phyloP scores from a whole-genome alignment of 2,113 vertebrate genomes.

The Coturnix japonica region DNA sequence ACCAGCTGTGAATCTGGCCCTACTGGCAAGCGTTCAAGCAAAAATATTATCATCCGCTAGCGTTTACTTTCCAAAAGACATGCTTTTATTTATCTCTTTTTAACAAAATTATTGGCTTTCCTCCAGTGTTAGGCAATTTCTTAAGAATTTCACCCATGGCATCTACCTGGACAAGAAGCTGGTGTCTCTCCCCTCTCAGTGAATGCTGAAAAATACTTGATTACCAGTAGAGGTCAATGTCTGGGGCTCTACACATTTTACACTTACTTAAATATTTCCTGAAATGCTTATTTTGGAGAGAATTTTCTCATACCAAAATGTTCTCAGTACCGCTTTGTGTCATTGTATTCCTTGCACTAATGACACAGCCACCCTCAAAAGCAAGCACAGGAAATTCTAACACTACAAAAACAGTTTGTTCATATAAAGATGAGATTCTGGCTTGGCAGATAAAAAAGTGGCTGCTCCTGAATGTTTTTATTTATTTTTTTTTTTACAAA shows the following conservation, averaged over 20 bases:
- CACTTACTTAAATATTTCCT: background rate
- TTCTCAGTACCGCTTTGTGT: background rate
- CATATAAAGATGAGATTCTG: background rate
- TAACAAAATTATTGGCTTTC: background rate
- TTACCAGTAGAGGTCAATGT: background rate
- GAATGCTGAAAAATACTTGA: background rate
- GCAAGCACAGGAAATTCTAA: slow-evolving; percentile 21
- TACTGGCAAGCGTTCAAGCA: slow-evolving; percentile 11
- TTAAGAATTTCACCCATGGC: background rate
- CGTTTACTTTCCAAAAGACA: background rate
- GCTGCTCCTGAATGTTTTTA: background rate
- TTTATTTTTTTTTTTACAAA: background rate
- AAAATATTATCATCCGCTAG: slow-evolving; percentile 3
- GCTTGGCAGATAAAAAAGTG: background rate
- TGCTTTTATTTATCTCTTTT: slow-evolving; percentile 30
- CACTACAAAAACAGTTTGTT: background rate
- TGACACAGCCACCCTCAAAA: background rate
- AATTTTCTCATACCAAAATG: background rate
- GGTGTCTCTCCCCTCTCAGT: background rate
- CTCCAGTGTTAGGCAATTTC: background rate
- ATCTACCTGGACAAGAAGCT: background rate
- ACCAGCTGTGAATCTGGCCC: slow-evolving; percentile 22
- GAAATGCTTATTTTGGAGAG: background rate
- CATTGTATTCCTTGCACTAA: background rate
- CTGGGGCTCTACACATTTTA: background rate